Evolutionary conservation across 2,797 vertebrate species (phyloP).

Genomic region (Alauda arvensis): DNA sequence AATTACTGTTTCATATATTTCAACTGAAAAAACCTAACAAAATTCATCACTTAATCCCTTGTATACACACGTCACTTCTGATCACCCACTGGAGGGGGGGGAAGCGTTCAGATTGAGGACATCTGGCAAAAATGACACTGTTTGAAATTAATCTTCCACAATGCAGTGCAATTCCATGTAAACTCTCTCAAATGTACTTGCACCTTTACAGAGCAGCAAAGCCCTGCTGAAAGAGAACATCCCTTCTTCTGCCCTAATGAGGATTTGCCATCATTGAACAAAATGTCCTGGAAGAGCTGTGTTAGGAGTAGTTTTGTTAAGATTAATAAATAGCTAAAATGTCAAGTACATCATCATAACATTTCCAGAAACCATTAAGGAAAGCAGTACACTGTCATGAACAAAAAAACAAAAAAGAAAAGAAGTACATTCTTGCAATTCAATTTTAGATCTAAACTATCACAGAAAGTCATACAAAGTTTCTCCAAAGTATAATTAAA

Average conservation of each 20-base stretch:
- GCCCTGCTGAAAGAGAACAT: not conserved
- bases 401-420: not conserved
- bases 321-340: not conserved
- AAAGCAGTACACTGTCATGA: not conserved
- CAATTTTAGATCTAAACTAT: not conserved
- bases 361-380: not conserved
- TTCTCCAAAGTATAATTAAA: not conserved
- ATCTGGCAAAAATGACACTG: not conserved
- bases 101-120: not conserved
- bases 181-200: not conserved
- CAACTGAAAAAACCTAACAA: not conserved
- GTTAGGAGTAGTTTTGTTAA: not conserved
- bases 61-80: not conserved
- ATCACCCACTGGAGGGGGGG: not conserved
- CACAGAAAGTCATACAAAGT: not conserved
- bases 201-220: not conserved
- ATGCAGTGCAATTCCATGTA: not conserved
- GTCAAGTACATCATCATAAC: not conserved
- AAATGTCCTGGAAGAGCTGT: not conserved
- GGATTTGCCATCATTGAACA: not conserved
- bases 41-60: not conserved
- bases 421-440: not conserved
- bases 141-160: not conserved
- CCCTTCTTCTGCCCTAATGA: not conserved
- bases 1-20: not conserved